Evolutionary conservation across 2,797 vertebrate species (phyloP).

Genomic region (Hozukius guyotensis): DNA sequence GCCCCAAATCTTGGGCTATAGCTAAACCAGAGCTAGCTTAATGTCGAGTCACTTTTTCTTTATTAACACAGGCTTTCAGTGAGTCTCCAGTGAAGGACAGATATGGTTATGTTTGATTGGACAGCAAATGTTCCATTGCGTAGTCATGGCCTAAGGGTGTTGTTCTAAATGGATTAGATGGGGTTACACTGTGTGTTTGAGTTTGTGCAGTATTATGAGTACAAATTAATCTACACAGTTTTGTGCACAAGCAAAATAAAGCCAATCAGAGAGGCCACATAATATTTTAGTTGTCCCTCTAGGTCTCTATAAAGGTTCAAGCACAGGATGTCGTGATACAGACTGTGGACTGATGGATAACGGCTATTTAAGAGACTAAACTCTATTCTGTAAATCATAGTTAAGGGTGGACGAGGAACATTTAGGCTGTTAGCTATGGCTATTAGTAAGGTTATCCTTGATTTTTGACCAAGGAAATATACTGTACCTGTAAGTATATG

Average conservation of each 20-base stretch:
- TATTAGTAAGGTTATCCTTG: background rate
- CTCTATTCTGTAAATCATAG: background rate
- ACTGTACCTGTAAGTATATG: background rate
- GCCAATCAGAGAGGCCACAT: background rate
- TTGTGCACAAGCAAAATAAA: background rate
- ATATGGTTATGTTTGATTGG: background rate
- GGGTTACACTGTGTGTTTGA: background rate
- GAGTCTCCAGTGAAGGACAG: background rate
- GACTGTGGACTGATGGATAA: background rate
- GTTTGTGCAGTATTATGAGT: background rate
- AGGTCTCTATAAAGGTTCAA: background rate
- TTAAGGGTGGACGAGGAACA: background rate
- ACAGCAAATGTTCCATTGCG: background rate
- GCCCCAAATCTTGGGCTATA: background rate
- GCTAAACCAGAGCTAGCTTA: background rate
- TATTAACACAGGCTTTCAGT: background rate
- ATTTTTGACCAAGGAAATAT: background rate
- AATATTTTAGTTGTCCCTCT: background rate
- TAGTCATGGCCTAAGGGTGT: background rate
- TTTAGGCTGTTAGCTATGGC: background rate
- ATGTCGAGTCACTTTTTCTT: background rate
- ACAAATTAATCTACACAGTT: background rate
- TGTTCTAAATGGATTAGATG: background rate
- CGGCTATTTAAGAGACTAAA: background rate
- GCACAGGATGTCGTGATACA: background rate